Percentiles rank a stretch among this genome's conserved stretches.
Conservation (phyloP, 2,888 invertebrate species). For the Rosalia funebris region DNA sequence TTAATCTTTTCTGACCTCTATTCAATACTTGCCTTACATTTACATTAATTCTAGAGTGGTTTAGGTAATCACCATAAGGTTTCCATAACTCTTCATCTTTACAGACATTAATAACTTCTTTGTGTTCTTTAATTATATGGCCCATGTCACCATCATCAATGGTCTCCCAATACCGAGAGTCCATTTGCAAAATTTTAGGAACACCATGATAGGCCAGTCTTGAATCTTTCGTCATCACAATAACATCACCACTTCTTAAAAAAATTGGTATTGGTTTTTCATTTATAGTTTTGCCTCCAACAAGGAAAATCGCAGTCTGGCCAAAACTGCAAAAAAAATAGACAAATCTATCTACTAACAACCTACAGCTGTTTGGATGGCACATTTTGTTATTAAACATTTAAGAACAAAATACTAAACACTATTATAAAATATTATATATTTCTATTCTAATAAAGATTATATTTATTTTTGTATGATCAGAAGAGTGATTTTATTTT, state of each 20-base stretch:
- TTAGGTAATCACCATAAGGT: conserved; percentile 71
- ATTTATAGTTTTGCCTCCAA: conserved; percentile 82
- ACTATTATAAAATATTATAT: no score
- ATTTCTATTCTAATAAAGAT: no score
- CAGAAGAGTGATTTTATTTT: no score
- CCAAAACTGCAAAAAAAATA: conserved; percentile 80
- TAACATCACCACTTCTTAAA: conserved; percentile 88
- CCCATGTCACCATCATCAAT: conserved; percentile 27
- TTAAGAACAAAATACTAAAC: no score
- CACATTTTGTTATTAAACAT: no score
- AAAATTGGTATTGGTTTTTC: conserved; percentile 76
- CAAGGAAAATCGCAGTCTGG: conserved; percentile 91
- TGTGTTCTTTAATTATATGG: conserved; percentile 34
- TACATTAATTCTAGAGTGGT: conserved; percentile 86
- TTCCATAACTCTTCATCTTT: conserved; percentile 65
- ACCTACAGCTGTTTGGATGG: background rate
- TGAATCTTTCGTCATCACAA: conserved; percentile 88
- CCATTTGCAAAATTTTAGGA: conserved; percentile 79
- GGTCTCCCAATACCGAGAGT: conserved; percentile 65
- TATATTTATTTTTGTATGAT: no score
- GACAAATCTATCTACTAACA: background rate
- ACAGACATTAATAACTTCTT: conserved; percentile 51
- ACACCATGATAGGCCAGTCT: conserved; percentile 93
- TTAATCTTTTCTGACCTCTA: conserved; percentile 67
- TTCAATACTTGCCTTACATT: conserved; percentile 91